phyloP scores from a whole-genome alignment of 2,888 invertebrate genomes.

The Charanyca ferruginea region DNA sequence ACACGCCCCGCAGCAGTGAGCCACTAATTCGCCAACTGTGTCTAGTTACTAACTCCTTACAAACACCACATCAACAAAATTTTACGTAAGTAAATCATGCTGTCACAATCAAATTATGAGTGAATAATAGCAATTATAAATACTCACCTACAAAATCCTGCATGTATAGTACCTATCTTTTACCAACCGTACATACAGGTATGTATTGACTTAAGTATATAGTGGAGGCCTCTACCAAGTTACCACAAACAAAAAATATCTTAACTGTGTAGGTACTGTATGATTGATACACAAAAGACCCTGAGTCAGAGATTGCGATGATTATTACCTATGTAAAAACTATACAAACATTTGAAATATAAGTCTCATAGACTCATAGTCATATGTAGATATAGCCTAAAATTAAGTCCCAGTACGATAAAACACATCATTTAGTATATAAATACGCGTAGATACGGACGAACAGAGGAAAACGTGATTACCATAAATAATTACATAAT shows the following conservation, averaged over 20 bases:
- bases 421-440: constrained; percentile 2
- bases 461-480: constrained; percentile 12
- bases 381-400: background rate
- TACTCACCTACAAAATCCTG: no score
- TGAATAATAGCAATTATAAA: no score
- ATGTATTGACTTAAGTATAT: no score
- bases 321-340: background rate
- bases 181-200: no score
- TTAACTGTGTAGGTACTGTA: background rate
- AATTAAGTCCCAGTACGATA: background rate
- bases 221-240: background rate
- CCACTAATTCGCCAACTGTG: no score
- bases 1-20: no score
- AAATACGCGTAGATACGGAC: background rate
- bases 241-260: no score
- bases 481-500: constrained; percentile 2
- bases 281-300: constrained; percentile 2
- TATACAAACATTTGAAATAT: constrained; percentile 10
- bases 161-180: no score
- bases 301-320: background rate
- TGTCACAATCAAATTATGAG: no score
- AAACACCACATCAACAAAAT: no score
- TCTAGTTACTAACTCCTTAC: no score
- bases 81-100: no score
- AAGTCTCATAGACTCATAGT: background rate